These are phyloP conservation scores for Tetragnatha versicolor DNA, from an alignment of 1,140 invertebrate species.

Conservation along the genomic window DNA sequence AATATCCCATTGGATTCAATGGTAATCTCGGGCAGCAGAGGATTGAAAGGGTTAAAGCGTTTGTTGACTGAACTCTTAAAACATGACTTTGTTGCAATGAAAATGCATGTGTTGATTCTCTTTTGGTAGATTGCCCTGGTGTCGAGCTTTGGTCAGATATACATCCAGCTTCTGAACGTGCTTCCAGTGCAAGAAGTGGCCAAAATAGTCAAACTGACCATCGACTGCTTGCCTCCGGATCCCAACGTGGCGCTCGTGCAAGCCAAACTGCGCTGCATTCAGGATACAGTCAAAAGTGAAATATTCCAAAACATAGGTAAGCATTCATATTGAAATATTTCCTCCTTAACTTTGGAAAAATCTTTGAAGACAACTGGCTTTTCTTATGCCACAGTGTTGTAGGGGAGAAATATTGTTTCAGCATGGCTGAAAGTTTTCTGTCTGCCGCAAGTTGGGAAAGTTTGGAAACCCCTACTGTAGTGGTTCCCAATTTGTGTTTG, in stretches of 20 bases:
- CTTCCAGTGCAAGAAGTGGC: constrained; percentile 73
- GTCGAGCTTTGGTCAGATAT: constrained; percentile 63
- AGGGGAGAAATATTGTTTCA: too few species aligned
- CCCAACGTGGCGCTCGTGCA: constrained; percentile 72
- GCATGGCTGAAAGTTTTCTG: too few species aligned
- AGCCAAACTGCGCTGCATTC: constrained; percentile 77
- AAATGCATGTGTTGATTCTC: not conserved
- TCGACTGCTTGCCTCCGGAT: constrained; percentile 71
- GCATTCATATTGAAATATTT: not conserved
- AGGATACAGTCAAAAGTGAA: constrained; percentile 75
- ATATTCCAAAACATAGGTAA: constrained; percentile 75
- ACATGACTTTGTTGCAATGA: not conserved
- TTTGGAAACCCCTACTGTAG: too few species aligned
- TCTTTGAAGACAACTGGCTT: too few species aligned
- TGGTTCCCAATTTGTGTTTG: too few species aligned
- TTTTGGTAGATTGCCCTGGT: constrained; percentile 69
- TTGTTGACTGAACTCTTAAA: not conserved
- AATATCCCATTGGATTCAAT: too few species aligned
- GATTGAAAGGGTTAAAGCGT: too few species aligned
- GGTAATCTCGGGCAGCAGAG: too few species aligned
- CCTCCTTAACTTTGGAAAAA: too few species aligned
- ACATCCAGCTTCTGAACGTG: constrained; percentile 67
- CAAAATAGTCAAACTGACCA: constrained; percentile 73
- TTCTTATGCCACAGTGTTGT: too few species aligned
- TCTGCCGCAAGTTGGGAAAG: too few species aligned